These are phyloP conservation scores for Crotophaga sulcirostris DNA, from an alignment of 2,113 vertebrate species.

Conservation along the genomic window DNA sequence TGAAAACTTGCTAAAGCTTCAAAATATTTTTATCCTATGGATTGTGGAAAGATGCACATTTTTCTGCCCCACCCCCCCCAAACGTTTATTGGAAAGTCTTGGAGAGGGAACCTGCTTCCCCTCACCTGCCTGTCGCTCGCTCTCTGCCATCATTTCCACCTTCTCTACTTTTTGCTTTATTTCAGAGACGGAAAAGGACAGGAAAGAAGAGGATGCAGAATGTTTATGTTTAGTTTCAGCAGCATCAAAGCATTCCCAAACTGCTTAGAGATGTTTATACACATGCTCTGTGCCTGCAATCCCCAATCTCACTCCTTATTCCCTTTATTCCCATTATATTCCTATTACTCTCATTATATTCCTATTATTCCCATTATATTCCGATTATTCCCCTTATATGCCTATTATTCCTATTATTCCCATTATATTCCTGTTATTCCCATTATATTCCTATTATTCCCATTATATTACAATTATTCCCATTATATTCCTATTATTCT, in stretches of 20 bases:
- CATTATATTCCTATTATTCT: background rate
- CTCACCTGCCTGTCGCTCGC: background rate
- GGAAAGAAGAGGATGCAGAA: background rate
- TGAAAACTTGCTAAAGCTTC: background rate
- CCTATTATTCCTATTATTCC: background rate
- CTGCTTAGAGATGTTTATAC: background rate
- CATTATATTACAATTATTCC: background rate
- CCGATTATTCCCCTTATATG: no score
- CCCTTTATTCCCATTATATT: background rate
- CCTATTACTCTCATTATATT: background rate
- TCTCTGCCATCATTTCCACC: background rate
- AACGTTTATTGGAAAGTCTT: background rate
- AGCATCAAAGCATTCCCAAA: rapidly evolving
- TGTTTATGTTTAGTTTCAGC: background rate
- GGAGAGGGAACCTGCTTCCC: background rate
- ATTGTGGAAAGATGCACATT: background rate
- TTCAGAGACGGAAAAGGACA: background rate
- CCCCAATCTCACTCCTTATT: background rate
- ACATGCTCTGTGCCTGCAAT: rapidly evolving
- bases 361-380: background rate
- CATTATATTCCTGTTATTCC: no score
- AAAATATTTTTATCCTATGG: rapidly evolving
- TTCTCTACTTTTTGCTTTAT: background rate
- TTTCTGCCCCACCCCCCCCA: rapidly evolving
- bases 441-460: background rate